Evolutionary conservation across 2,113 vertebrate species (phyloP), one percentile per base, ranked within the genome.

Genomic region (Atlantisia rogersi): DNA sequence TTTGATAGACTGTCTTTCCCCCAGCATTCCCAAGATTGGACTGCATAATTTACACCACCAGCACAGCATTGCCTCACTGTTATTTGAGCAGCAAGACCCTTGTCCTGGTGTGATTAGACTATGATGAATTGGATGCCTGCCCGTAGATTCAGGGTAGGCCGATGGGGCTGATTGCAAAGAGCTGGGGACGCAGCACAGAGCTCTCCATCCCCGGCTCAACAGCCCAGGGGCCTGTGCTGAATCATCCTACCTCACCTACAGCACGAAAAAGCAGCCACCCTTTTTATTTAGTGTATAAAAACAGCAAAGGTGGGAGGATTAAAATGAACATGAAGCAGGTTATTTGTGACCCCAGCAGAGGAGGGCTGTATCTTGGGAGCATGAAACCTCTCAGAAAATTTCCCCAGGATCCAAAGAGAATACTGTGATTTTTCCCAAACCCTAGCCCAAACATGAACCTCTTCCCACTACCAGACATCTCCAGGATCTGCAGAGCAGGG

Each of bases 1-100:
- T 97, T 96, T 91, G 91, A 96, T 97, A 69, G 84, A 96, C 86
- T 94, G 91, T 8, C 80, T 62, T 70, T 89, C 67, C 87, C 62
- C n/a, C 78, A 75, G 77, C 90, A 87, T 96, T 83, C 31, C 42
- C 7, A 12, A 78, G 58, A 56, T 64, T 90, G 32, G 77, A 76
- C 86, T 84, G 75, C 84, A 87, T 88, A 79, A 96, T 95, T 96
- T 80, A 94, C 87, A 89, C 52, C 86, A n/a, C 77, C 86, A 82
- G 64, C 82, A 76, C 82, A 79, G 73, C 82, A 52, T 26, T 87
- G 78, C 88, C 71, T 95, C 79, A 16, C 75, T 82, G 67, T 94
- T 92, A 90, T 92, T 95, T 85, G 93, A 98, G 89, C 92, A 84
- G 92, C 10, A 37, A 96, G 88, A 35, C 71, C 87, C 73, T 55